Conservation (phyloP, 1,140 invertebrate species). For the Sycobia sp. region DNA sequence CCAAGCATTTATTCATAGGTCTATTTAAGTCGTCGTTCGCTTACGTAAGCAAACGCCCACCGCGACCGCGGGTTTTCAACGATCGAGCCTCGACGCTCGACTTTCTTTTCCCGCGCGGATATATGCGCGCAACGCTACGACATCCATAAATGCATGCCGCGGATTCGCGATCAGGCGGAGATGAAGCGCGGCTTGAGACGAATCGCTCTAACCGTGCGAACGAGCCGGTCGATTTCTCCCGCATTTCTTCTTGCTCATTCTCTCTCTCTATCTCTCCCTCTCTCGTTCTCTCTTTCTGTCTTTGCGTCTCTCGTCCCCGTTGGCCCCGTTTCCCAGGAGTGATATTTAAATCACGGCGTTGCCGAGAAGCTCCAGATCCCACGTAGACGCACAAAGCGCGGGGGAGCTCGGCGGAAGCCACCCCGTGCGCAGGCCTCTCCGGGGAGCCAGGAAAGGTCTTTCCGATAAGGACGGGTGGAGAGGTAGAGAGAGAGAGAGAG, state of each 20-base stretch:
- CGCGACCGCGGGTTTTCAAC: too few species aligned
- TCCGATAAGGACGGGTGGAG: conserved; percentile 26
- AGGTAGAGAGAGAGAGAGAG: too few species aligned
- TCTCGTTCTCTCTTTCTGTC: too few species aligned
- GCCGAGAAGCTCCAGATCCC: conserved; percentile 39
- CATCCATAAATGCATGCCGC: conserved; percentile 47
- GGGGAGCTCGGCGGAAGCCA: neutral
- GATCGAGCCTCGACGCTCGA: too few species aligned
- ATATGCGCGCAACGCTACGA: conserved; percentile 1
- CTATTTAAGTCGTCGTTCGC: too few species aligned
- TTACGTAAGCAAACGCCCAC: too few species aligned
- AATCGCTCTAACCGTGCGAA: conserved; percentile 29
- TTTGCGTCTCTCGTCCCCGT: neutral
- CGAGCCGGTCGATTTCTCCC: conserved; percentile 11
- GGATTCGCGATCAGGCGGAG: conserved; percentile 30
- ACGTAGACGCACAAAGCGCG: neutral
- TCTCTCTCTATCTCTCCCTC: too few species aligned
- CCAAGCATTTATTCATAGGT: too few species aligned
- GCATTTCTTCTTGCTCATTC: neutral
- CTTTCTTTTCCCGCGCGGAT: neutral
- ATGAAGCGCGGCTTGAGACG: conserved; percentile 19
- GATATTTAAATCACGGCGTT: conserved; percentile 45
- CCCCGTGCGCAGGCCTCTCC: neutral
- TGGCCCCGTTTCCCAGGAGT: conserved; percentile 29
- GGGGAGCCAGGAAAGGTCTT: conserved; percentile 25